Evolutionary conservation across 2,113 vertebrate species (phyloP).

Genomic region (Callorhinus ursinus): DNA sequence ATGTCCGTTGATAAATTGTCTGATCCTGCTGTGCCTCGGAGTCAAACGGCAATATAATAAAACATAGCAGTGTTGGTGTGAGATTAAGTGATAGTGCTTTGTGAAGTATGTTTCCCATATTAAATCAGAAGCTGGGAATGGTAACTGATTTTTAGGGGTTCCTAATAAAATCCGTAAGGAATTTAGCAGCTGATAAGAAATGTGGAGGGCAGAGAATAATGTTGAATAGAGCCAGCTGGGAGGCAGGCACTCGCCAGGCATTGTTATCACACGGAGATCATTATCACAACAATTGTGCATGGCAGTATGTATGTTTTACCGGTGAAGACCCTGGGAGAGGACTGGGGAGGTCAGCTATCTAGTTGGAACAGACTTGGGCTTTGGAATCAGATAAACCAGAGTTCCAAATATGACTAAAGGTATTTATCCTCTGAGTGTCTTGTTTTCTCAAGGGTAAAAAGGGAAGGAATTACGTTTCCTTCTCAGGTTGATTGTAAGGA

Average conservation of each 20-base stretch:
- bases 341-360: neutral
- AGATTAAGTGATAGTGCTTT: neutral
- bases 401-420: neutral
- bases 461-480: neutral
- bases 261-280: neutral
- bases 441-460: neutral
- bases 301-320: neutral
- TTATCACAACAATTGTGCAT: neutral
- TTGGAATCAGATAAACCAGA: slow-evolving; percentile 1
- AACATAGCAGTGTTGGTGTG: neutral
- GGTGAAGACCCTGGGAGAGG: neutral
- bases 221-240: neutral
- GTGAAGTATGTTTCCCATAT: neutral
- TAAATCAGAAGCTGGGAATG: neutral
- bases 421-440: neutral
- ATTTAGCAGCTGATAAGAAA: neutral
- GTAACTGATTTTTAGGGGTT: neutral
- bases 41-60: neutral
- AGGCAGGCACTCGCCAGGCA: neutral
- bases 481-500: neutral
- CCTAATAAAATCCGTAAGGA: neutral
- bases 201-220: neutral
- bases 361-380: neutral
- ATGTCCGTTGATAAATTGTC: neutral
- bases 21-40: neutral